phyloP scores from a whole-genome alignment of 2,113 vertebrate genomes.

The Cinclus cinclus region DNA sequence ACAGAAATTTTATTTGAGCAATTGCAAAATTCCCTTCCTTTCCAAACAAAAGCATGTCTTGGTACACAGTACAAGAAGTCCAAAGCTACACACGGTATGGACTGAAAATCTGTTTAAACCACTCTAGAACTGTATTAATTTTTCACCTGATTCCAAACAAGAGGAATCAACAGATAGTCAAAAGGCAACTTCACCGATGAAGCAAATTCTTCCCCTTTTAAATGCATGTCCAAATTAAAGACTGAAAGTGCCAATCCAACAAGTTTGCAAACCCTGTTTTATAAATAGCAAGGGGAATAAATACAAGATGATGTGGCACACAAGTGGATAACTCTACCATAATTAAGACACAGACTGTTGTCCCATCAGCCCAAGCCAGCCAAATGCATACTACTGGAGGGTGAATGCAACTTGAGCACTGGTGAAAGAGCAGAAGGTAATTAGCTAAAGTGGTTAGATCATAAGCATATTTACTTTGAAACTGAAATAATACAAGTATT shows the following conservation, averaged over 20 bases:
- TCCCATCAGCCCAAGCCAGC: neutral
- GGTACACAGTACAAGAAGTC: neutral
- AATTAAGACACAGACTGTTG: neutral
- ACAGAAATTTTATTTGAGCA: neutral
- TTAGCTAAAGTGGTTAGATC: neutral
- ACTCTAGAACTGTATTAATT: neutral
- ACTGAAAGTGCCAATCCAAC: neutral
- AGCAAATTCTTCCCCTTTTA: neutral
- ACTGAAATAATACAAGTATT: conserved; percentile 7
- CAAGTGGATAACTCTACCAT: neutral
- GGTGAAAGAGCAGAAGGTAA: conserved; percentile 16
- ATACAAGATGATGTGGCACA: neutral
- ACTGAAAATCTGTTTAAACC: neutral
- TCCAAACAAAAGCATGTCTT: neutral
- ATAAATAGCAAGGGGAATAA: neutral
- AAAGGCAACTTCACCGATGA: neutral
- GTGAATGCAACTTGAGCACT: neutral
- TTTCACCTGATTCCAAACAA: neutral
- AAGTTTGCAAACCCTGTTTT: neutral
- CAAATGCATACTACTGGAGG: neutral
- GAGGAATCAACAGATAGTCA: neutral
- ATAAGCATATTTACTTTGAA: conserved; percentile 1
- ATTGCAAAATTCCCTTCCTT: neutral
- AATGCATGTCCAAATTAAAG: neutral
- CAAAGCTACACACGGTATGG: rapidly evolving